Evolutionary conservation across 2,113 vertebrate genomes (phyloP).

Genomic region (Poecile atricapillus): DNA sequence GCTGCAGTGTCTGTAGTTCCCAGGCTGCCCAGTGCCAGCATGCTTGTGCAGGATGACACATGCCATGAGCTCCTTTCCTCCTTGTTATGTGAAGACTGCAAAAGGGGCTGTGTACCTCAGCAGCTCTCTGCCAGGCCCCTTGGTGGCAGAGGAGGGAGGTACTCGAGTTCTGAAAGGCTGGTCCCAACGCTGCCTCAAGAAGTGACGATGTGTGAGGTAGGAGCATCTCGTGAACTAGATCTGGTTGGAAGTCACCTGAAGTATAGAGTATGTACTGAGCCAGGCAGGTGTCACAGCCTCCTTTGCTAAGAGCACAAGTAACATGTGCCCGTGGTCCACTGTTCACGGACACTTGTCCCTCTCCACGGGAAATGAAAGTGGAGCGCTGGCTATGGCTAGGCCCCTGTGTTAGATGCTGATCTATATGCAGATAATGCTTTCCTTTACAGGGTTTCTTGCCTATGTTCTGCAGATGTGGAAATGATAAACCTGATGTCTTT

Average conservation of each 20-base stretch:
- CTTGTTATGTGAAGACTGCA: not conserved
- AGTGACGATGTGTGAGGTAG: not conserved
- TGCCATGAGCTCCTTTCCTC: not conserved
- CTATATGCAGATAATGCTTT: not conserved
- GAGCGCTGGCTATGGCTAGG: not conserved
- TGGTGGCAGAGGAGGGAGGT: not conserved
- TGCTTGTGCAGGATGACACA: not conserved
- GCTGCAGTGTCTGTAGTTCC: not conserved
- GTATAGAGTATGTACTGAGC: not conserved
- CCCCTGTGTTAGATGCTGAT: not conserved
- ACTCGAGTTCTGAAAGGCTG: not conserved
- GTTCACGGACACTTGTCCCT: fast-evolving
- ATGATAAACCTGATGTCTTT: constrained; percentile 14
- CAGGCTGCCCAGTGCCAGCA: fast-evolving
- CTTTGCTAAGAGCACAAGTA: not conserved
- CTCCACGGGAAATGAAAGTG: not conserved
- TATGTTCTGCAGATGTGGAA: not conserved
- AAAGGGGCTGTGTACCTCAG: not conserved
- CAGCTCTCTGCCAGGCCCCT: not conserved
- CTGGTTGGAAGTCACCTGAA: not conserved
- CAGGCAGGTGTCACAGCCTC: not conserved
- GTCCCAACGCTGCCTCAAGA: not conserved
- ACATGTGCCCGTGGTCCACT: fast-evolving
- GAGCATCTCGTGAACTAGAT: not conserved
- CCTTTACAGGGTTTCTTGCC: not conserved